Evolutionary conservation across 2,888 invertebrate species (phyloP).

Genomic region (Teinopalpus imperialis): DNA sequence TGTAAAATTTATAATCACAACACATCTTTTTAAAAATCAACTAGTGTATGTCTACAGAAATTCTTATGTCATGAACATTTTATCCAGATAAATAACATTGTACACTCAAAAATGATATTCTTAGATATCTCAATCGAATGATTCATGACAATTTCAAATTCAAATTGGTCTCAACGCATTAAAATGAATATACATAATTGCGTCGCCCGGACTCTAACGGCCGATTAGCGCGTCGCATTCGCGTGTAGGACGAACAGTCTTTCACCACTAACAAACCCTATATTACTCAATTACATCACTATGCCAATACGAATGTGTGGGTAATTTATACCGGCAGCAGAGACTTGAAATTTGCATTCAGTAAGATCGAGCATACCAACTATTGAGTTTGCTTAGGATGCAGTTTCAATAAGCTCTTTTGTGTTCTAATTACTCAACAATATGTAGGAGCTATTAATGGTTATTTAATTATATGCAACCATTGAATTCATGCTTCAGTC

Average conservation of each 20-base stretch:
- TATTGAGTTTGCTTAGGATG: conserved; percentile 29
- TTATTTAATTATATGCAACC: conserved; percentile 14
- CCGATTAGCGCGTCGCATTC: conserved; percentile 35
- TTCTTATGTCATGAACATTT: no score
- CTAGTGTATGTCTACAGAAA: no score
- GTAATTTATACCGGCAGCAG: conserved; percentile 34
- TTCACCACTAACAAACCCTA: conserved; percentile 48
- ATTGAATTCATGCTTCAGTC: conserved; percentile 16
- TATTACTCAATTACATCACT: conserved; percentile 46
- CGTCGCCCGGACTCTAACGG: conserved; percentile 8
- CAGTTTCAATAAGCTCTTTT: conserved; percentile 29
- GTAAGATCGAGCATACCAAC: conserved; percentile 20
- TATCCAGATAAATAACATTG: no score
- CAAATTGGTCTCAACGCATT: conserved; percentile 10
- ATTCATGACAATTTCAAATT: conserved; percentile 20
- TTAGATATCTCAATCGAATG: background rate
- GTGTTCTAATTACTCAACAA: conserved; percentile 39
- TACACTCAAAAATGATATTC: no score
- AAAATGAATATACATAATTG: conserved; percentile 9
- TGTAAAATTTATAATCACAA: no score
- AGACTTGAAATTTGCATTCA: conserved; percentile 31
- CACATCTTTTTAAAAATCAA: no score
- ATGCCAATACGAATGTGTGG: conserved; percentile 32
- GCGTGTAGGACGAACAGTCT: conserved; percentile 57
- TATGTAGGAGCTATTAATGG: conserved; percentile 26